Evolutionary conservation across 1,140 invertebrate species (phyloP).

Genomic region (Pantala flavescens): DNA sequence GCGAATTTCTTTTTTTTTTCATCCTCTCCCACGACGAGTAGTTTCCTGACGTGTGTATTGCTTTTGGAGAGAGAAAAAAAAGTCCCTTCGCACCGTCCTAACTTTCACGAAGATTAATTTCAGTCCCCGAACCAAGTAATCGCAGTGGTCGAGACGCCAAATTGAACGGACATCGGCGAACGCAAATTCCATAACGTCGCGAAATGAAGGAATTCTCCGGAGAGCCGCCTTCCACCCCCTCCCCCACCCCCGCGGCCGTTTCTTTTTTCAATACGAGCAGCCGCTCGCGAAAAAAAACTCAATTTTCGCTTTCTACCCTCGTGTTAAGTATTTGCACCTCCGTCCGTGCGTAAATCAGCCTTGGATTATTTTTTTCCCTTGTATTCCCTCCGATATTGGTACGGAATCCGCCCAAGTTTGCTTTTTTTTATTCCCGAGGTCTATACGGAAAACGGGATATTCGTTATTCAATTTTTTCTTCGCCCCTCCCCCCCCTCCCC

Average conservation of each 20-base stretch:
- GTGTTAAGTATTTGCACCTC: not conserved
- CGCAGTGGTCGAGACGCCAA: not conserved
- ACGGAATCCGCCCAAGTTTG: not conserved
- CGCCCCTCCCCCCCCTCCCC: not conserved
- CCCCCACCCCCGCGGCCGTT: not conserved
- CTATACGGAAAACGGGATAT: not conserved
- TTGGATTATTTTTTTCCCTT: not conserved
- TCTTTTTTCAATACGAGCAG: not conserved
- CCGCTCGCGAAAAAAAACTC: not conserved
- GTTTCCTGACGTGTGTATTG: not conserved
- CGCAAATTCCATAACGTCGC: not conserved
- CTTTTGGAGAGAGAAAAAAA: not conserved
- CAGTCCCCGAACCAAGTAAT: not conserved
- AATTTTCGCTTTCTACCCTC: not conserved
- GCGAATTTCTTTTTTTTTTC: too few species aligned
- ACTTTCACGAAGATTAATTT: not conserved
- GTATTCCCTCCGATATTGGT: not conserved
- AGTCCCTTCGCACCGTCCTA: not conserved
- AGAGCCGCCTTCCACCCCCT: not conserved
- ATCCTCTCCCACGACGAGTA: too few species aligned
- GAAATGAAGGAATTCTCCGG: not conserved
- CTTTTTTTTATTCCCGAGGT: not conserved
- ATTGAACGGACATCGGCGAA: not conserved
- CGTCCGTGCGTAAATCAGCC: not conserved
- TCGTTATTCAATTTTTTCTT: not conserved